Evolutionary conservation across 2,797 vertebrate species (phyloP).

Genomic region (Mormyrops boulengeri): DNA sequence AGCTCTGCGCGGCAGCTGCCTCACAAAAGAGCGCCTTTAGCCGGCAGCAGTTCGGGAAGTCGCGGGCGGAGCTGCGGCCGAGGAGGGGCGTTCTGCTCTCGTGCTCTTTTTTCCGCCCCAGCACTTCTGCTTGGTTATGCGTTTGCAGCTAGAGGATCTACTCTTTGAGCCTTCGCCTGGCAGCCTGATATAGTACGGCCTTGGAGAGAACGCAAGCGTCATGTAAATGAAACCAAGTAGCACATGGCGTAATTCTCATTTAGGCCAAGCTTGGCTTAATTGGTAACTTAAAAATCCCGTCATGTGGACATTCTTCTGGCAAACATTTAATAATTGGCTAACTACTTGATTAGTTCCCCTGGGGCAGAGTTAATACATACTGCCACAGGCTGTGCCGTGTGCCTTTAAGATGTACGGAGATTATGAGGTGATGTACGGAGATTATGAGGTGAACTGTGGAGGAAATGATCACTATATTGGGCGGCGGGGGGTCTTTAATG

Average conservation of each 20-base stretch:
- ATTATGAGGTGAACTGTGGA: not conserved
- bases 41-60: not conserved
- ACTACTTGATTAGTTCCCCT: not conserved
- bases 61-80: not conserved
- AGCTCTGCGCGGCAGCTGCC: not conserved
- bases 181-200: not conserved
- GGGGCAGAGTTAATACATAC: not conserved
- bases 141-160: not conserved
- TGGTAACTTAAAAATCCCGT: not conserved
- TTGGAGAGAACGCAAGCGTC: not conserved
- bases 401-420: not conserved
- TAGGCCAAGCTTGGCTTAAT: not conserved
- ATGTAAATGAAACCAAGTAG: not conserved
- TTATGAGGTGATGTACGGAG: not conserved
- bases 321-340: not conserved
- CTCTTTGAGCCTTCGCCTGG: not conserved
- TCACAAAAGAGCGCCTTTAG: not conserved
- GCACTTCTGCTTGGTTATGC: not conserved
- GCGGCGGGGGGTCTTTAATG: not conserved
- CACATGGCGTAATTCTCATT: not conserved
- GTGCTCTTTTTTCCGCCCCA: not conserved
- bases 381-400: not conserved
- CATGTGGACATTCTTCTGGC: not conserved
- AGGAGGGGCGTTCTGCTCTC: not conserved
- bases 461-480: not conserved